A percentile compares a stretch with the other conserved stretches of the same genome.
These are phyloP conservation scores for Eurois occulta DNA, from an alignment of 2,888 invertebrate species.

Conservation along the genomic window DNA sequence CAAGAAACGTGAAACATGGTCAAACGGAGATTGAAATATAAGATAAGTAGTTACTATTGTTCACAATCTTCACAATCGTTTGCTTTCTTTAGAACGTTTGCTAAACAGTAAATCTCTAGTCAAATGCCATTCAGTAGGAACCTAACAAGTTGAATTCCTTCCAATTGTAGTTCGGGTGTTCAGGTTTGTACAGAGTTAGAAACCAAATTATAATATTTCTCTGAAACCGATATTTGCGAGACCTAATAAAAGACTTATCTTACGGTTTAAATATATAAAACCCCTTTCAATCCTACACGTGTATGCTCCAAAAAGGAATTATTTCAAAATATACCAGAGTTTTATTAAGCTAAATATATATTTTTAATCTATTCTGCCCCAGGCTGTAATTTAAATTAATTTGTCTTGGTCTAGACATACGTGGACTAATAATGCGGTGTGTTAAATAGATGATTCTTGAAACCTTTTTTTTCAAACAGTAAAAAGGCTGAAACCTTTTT, in stretches of 20 bases:
- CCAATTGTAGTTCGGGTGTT: background rate
- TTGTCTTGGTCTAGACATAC: conserved; percentile 57
- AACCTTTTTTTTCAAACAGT: conserved; percentile 48
- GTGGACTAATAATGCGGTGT: conserved; percentile 64
- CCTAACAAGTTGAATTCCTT: background rate
- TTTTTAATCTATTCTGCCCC: conserved; percentile 62
- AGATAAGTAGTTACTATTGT: conserved; percentile 31
- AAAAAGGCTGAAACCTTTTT: conserved; percentile 43
- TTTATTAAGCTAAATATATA: conserved; percentile 47
- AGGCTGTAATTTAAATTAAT: conserved; percentile 63
- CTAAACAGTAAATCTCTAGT: conserved; percentile 29
- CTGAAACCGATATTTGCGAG: background rate
- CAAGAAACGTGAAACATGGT: conserved; percentile 15
- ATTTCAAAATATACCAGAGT: conserved; percentile 31
- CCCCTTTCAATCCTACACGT: background rate
- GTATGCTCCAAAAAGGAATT: background rate
- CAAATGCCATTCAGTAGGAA: background rate
- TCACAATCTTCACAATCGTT: conserved; percentile 19
- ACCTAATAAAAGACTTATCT: too few species aligned
- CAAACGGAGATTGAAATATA: conserved; percentile 28
- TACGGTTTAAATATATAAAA: background rate
- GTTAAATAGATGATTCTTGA: conserved; percentile 60
- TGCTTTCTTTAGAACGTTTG: conserved; percentile 8
- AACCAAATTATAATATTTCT: background rate
- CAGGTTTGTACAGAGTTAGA: background rate